Base-by-base conservation (phyloP, 2,113 vertebrate genomes). In the Chaetodon trifascialis region DNA sequence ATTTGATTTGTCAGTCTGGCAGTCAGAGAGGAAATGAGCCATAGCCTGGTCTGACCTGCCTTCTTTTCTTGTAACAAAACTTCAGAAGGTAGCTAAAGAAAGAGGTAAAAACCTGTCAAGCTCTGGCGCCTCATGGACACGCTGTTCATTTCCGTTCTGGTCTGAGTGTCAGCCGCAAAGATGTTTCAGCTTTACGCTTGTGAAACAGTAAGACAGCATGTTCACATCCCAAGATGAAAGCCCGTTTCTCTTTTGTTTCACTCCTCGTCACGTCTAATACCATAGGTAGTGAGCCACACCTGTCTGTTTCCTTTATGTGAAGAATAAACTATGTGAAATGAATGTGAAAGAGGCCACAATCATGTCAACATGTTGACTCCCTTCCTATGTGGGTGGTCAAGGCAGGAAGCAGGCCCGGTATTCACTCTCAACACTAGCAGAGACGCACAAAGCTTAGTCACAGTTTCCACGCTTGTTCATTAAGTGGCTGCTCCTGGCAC, bases 401-500 rank as follows among this genome's bases (percentile, higher is more conserved):
- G 62, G 77, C 84, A 79, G 92, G 92, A 94, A 88, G 84, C 84
- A 83, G 86, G 44, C 60, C 19, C 7, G 77, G 72, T 65, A 40
- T 89, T 58, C 59, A 65, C 72, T 85, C 73, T 71, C 12, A 36
- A 64, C 76, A 80, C 86, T 30, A 44, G 56, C 63, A 76, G 65
- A 64, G 67, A 75, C 58, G 6, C 42, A 25, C 34, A 76, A 11
- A 59, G 74, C 89, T 92, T 91, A 93, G 87, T 93, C 89, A 93
- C 88, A 85, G 76, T 89, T 85, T 89, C 93, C 91, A 85, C 72
- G 67, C 55, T 73, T 83, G 23, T 88, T 96, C 87, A 8, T 93
- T 96, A 95, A 94, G 91, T 19, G 79, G 86, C 92, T 93, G 94
- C 95, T 94, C 65, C 52, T 56, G 93, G 93, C 88, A 11, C 80